Evolutionary conservation across 2,888 invertebrate species (phyloP).

Genomic region (Trisateles emortualis): DNA sequence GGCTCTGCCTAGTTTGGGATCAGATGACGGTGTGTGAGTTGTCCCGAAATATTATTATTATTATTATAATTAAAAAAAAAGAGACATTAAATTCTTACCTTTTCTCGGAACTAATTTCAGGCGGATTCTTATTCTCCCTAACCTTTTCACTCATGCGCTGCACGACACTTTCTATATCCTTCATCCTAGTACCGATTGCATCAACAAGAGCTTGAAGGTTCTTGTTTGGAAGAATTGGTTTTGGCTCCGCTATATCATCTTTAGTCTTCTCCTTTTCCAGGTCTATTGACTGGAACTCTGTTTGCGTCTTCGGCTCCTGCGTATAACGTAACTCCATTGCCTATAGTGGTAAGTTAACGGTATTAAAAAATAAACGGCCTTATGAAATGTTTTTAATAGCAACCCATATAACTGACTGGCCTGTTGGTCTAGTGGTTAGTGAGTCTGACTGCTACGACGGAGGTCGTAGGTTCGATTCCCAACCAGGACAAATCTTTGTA

Average conservation of each 20-base stretch:
- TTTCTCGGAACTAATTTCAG: constrained; percentile 55
- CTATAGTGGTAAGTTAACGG: too few relatives aligned
- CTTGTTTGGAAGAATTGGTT: constrained; percentile 28
- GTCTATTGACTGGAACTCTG: constrained; percentile 36
- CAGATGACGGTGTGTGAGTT: too few relatives aligned
- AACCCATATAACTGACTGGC: not conserved
- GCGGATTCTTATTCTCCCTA: constrained; percentile 46
- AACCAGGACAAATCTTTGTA: too few relatives aligned
- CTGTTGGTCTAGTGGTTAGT: not conserved
- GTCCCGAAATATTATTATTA: too few relatives aligned
- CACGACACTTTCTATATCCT: constrained; percentile 74
- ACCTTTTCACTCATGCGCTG: constrained; percentile 79
- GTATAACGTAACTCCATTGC: constrained; percentile 20
- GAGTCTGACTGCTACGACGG: too few relatives aligned
- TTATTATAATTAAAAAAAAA: too few relatives aligned
- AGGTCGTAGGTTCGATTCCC: too few relatives aligned
- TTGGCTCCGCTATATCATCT: constrained; percentile 53
- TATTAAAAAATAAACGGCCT: too few relatives aligned
- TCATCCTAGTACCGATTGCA: constrained; percentile 78
- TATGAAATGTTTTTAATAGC: too few relatives aligned
- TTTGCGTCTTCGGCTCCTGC: constrained; percentile 38
- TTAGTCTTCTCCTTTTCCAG: constrained; percentile 7
- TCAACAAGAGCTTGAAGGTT: constrained; percentile 76
- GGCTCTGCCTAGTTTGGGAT: too few relatives aligned
- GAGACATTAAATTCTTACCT: constrained; percentile 49